Evolutionary conservation across 2,113 vertebrate species (phyloP).

Genomic region (Chaetodon trifascialis): DNA sequence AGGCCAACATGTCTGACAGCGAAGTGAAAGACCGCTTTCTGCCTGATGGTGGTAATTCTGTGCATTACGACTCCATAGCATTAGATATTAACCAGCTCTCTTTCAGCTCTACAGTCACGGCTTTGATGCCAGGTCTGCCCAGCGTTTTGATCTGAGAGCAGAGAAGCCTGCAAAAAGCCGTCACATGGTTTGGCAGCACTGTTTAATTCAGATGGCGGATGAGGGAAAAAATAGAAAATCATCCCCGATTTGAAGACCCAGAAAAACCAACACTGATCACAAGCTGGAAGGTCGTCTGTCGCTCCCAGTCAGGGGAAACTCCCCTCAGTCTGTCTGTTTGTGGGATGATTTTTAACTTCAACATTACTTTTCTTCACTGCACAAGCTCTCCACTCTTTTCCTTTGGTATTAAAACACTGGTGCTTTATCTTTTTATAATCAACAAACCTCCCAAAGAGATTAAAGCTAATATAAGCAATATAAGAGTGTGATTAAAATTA

Average conservation of each 20-base stretch:
- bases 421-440: background rate
- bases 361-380: too few relatives aligned
- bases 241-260: conserved; percentile 26
- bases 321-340: too few relatives aligned
- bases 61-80: conserved; percentile 35
- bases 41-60: conserved; percentile 25
- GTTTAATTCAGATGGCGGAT: conserved; percentile 45
- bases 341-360: too few relatives aligned
- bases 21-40: conserved; percentile 27
- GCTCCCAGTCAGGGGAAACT: background rate
- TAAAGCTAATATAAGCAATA: background rate
- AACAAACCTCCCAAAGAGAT: background rate
- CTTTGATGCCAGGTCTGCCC: conserved; percentile 54
- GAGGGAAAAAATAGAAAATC: background rate
- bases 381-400: too few relatives aligned
- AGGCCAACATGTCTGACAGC: conserved; percentile 74
- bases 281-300: conserved; percentile 16
- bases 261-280: conserved; percentile 48
- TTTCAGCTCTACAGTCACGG: background rate
- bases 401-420: too few relatives aligned
- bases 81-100: conserved; percentile 50
- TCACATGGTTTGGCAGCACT: conserved; percentile 38
- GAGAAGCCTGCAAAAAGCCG: conserved; percentile 15
- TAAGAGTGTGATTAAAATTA: background rate
- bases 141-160: conserved; percentile 46